phyloP scores from a whole-genome alignment of 2,113 vertebrate genomes.

The Empidonax alnorum region DNA sequence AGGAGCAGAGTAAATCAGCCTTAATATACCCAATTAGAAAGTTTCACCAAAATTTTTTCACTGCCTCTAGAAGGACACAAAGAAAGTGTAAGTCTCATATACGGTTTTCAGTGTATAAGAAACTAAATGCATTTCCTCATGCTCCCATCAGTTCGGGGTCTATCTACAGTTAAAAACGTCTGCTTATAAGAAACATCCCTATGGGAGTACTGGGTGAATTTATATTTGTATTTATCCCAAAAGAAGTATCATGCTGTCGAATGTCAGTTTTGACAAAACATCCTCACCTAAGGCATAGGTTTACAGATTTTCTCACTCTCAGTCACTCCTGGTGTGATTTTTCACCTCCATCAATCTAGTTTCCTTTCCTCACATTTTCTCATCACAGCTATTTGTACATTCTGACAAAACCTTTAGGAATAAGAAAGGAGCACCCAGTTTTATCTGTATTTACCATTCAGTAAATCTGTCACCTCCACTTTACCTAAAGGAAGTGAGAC shows the following conservation, averaged over 20 bases:
- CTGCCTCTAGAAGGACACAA: background rate
- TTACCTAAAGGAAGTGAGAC: background rate
- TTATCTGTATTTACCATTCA: conserved; percentile 17
- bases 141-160: background rate
- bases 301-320: conserved; percentile 13
- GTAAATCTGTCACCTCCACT: conserved; percentile 11
- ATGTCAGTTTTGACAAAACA: conserved; percentile 37
- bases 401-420: conserved; percentile 20
- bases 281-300: conserved; percentile 1
- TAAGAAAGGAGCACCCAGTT: background rate
- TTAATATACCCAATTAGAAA: background rate
- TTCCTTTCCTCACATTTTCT: conserved; percentile 9
- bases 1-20: background rate
- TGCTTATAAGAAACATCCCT: background rate
- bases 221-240: background rate
- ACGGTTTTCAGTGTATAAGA: background rate
- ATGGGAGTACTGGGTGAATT: background rate
- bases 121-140: background rate
- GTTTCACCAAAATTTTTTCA: background rate
- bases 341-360: conserved; percentile 39
- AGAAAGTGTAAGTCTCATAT: background rate
- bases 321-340: conserved; percentile 3
- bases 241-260: background rate
- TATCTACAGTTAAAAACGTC: background rate
- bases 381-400: conserved; percentile 14